These are phyloP conservation scores for Eueides isabella DNA, from an alignment of 1,140 invertebrate species.

Conservation along the genomic window DNA sequence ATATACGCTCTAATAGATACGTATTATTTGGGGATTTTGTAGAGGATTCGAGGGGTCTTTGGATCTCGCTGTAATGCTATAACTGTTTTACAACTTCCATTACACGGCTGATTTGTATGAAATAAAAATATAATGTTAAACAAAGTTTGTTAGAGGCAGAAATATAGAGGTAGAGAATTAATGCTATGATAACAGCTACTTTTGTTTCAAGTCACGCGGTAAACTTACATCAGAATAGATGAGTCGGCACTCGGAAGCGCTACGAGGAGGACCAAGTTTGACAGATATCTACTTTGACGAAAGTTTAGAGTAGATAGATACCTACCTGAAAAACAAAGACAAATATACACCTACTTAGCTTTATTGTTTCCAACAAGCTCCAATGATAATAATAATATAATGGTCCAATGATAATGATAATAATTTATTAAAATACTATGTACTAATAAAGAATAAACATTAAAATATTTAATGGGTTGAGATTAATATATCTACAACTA, in stretches of 20 bases:
- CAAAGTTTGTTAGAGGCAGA: not conserved
- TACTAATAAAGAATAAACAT: no score
- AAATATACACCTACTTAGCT: slow-evolving; percentile 31
- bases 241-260: slow-evolving; percentile 34
- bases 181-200: slow-evolving; percentile 16
- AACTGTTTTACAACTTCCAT: slow-evolving; percentile 39
- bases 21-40: slow-evolving; percentile 73
- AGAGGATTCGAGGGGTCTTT: slow-evolving; percentile 50
- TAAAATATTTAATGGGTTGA: no score
- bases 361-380: slow-evolving; percentile 26
- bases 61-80: slow-evolving; percentile 46
- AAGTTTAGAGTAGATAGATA: slow-evolving; percentile 33
- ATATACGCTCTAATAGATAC: slow-evolving; percentile 78
- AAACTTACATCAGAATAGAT: slow-evolving; percentile 40
- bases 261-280: slow-evolving; percentile 35
- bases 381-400: no score
- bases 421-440: no score
- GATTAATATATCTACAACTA: no score
- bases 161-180: not conserved
- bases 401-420: no score
- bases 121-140: slow-evolving; percentile 22
- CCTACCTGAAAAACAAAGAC: slow-evolving; percentile 25
- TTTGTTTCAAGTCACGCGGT: slow-evolving; percentile 40
- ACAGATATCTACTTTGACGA: slow-evolving; percentile 40
- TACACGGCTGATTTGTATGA: slow-evolving; percentile 27